Evolutionary conservation across 2,113 vertebrate genomes (phyloP), one percentile per base, ranked within the genome.

Genomic region (Naja naja): DNA sequence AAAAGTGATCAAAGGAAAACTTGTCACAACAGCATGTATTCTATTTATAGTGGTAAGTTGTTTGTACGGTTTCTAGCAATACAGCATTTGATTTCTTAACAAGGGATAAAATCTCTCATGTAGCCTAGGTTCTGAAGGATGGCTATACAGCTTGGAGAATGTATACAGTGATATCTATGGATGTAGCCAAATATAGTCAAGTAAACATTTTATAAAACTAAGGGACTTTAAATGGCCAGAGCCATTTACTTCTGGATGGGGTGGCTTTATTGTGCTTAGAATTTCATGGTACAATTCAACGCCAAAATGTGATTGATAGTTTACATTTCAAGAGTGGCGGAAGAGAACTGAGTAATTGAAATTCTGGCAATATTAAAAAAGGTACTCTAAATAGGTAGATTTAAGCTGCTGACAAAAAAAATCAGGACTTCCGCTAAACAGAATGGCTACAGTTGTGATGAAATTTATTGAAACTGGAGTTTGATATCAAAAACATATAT

Each of bases 11-110:
- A 89, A 34, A 92, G 93, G 92, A 85, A 58, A 86, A 5, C 43
- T 81, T 10, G 3, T 74, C 23, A 9, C 85, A 11, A 2, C 4
- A 14, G 8, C 18, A 81, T 94, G 0, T 16, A 90, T 1, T 0
- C 85, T 47, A 92, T 92, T 94, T 89, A 91, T 89, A 20, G 10
- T 91, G 8, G 11, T 90, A 88, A 95, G 95, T 34, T 94, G 74
- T 16, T 25, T 64, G 22, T 45, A 1, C 27, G 60, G 93, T 58
- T 60, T 69, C 30, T 89, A 6, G 95, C 69, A 11, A 89, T 90
- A 55, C 43, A 30, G 3, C 54, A n/a, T 0, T 1, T 47, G n/a
- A 0, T 92, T 92, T 88, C 18, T 64, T 81, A 92, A 90, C 58
- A 64, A 58, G 27, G 54, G 22, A 47, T 60, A 53, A 1, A 14